These are phyloP conservation scores for Parauchenoglanis ngamensis DNA, from an alignment of 2,797 vertebrate genomes.

Conservation along the genomic window DNA sequence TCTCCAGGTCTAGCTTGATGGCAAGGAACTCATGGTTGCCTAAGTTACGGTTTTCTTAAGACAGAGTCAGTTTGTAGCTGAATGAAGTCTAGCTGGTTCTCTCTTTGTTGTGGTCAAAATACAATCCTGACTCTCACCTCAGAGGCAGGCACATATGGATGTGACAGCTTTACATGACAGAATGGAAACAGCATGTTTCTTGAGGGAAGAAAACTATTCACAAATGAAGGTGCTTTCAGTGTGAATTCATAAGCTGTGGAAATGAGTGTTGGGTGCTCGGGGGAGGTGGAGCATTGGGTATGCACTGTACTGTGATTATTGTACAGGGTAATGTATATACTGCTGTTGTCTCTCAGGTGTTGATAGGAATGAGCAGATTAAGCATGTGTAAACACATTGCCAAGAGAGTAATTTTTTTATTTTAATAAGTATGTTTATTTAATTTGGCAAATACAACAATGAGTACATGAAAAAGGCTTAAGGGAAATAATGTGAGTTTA, in stretches of 20 bases:
- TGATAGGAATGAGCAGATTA: not conserved
- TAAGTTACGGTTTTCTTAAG: not conserved
- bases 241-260: not conserved
- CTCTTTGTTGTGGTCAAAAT: not conserved
- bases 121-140: not conserved
- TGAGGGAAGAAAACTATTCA: not conserved
- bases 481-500: not conserved
- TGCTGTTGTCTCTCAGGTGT: not conserved
- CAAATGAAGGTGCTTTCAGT: not conserved
- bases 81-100: not conserved
- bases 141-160: not conserved
- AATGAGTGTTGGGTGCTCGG: conserved; percentile 5
- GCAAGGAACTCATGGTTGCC: not conserved
- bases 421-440: not conserved
- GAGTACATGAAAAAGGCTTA: not conserved
- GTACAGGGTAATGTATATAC: not conserved
- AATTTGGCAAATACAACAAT: not conserved
- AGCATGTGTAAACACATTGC: not conserved
- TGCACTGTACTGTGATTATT: not conserved
- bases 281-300: not conserved
- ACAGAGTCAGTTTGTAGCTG: not conserved
- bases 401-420: not conserved
- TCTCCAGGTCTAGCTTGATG: not conserved
- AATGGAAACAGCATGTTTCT: not conserved
- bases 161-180: not conserved